Percentiles rank a stretch among this genome's conserved stretches.
Evolutionary conservation across 2,113 vertebrate species (phyloP).

Genomic region (Nesoenas mayeri): DNA sequence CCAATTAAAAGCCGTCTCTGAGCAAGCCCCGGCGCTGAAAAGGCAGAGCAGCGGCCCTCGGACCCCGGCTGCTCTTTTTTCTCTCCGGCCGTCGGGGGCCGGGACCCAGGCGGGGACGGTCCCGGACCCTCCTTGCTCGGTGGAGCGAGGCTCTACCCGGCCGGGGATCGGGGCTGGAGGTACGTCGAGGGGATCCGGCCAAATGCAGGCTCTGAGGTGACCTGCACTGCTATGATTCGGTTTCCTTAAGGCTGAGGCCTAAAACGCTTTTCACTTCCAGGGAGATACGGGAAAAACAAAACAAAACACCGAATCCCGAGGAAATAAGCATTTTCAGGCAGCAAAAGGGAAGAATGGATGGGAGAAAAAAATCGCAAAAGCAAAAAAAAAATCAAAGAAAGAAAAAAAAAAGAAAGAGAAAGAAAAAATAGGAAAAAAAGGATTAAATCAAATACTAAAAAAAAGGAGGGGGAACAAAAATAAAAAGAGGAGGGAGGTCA

Average conservation of each 20-base stretch:
- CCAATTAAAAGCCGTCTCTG: slow-evolving; percentile 21
- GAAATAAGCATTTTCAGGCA: not conserved
- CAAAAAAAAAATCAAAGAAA: not conserved
- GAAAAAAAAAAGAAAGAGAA: too few species aligned
- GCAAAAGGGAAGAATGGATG: not conserved
- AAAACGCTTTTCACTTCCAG: slow-evolving; percentile 32
- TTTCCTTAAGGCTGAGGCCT: slow-evolving; percentile 56
- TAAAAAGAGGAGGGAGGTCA: not conserved
- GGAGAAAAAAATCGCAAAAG: not conserved
- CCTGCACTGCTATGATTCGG: slow-evolving; percentile 28
- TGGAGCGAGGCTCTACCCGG: not conserved
- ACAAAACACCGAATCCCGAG: not conserved
- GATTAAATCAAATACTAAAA: not conserved
- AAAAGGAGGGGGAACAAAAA: not conserved
- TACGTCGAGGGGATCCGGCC: not conserved
- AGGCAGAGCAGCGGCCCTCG: not conserved
- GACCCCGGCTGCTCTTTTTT: not conserved
- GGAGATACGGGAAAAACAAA: not conserved
- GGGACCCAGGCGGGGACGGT: not conserved
- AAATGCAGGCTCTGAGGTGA: not conserved
- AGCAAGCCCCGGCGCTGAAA: slow-evolving; percentile 15
- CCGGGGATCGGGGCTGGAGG: not conserved
- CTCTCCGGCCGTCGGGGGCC: not conserved
- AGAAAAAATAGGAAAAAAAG: too few species aligned
- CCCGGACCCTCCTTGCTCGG: not conserved